These are phyloP conservation scores for Stenichneumon culpator DNA, from an alignment of 2,888 invertebrate species.

Conservation along the genomic window DNA sequence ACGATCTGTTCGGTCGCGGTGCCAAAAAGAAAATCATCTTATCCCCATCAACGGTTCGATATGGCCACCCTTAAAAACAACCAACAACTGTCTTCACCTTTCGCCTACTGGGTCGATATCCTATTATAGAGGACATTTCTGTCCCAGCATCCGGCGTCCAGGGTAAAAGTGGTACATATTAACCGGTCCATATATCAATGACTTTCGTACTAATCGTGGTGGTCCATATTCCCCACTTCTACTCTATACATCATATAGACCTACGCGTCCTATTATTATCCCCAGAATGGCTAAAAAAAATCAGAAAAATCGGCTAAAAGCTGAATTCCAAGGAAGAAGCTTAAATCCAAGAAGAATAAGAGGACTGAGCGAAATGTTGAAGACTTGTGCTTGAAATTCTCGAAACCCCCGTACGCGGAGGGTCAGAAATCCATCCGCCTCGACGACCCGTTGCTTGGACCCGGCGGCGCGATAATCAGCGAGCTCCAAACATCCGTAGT, in stretches of 20 bases:
- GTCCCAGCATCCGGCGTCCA: background rate
- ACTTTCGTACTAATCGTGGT: background rate
- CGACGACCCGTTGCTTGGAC: background rate
- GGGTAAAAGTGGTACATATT: background rate
- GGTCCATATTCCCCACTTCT: background rate
- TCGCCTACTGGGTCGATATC: background rate
- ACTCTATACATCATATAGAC: background rate
- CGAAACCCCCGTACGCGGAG: no score
- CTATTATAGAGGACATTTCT: background rate
- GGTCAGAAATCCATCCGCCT: background rate
- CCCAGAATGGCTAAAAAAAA: background rate
- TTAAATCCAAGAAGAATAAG: background rate
- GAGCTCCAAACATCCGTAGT: conserved; percentile 5
- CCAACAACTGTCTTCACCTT: background rate
- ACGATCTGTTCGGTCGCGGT: no score
- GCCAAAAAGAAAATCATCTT: no score
- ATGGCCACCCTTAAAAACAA: background rate
- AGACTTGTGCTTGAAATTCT: background rate
- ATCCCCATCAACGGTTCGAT: background rate
- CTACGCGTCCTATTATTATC: background rate
- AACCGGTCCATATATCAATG: background rate
- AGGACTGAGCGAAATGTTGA: background rate
- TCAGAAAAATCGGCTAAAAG: background rate
- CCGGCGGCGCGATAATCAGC: background rate
- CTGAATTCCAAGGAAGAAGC: background rate